Evolutionary conservation across 2,888 invertebrate genomes (phyloP).

Genomic region (Shargacucullia verbasci): DNA sequence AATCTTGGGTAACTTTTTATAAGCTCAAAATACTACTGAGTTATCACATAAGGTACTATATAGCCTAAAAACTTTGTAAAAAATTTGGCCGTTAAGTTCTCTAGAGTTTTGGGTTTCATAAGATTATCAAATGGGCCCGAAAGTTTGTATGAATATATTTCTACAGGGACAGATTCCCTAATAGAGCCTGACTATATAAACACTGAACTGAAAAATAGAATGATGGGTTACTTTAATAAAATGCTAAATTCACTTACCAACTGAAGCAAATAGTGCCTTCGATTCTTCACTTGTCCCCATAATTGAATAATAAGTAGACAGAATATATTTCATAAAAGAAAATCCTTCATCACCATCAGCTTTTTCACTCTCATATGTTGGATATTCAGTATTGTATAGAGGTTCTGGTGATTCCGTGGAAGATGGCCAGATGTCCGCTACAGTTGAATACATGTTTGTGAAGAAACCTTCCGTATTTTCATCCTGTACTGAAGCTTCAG

Average conservation of each 20-base stretch:
- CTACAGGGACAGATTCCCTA: too few relatives aligned
- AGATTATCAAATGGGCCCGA: too few relatives aligned
- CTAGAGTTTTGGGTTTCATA: too few relatives aligned
- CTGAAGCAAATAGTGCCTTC: slow-evolving; percentile 78
- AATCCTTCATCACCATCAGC: slow-evolving; percentile 68
- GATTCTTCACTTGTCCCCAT: slow-evolving; percentile 76
- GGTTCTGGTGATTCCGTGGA: slow-evolving; percentile 71
- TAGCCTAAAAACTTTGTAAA: too few relatives aligned
- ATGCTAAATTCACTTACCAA: slow-evolving; percentile 68
- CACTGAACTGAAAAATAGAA: not conserved
- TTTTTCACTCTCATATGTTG: slow-evolving; percentile 58
- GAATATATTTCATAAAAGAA: slow-evolving; percentile 77
- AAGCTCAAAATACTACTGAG: too few relatives aligned
- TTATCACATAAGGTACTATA: too few relatives aligned
- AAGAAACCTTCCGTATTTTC: slow-evolving; percentile 67
- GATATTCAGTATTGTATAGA: slow-evolving; percentile 68
- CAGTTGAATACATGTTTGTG: slow-evolving; percentile 73
- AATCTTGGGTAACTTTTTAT: too few relatives aligned
- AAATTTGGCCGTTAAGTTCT: too few relatives aligned
- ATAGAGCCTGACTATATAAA: too few relatives aligned
- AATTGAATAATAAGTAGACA: slow-evolving; percentile 71
- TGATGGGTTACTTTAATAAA: not conserved
- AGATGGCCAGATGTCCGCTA: slow-evolving; percentile 77
- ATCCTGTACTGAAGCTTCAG: slow-evolving; percentile 49
- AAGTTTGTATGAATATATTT: too few relatives aligned